Evolutionary conservation across 2,113 vertebrate species (phyloP), one percentile per base, ranked within the genome.

Genomic region (Ceyx margarethae): DNA sequence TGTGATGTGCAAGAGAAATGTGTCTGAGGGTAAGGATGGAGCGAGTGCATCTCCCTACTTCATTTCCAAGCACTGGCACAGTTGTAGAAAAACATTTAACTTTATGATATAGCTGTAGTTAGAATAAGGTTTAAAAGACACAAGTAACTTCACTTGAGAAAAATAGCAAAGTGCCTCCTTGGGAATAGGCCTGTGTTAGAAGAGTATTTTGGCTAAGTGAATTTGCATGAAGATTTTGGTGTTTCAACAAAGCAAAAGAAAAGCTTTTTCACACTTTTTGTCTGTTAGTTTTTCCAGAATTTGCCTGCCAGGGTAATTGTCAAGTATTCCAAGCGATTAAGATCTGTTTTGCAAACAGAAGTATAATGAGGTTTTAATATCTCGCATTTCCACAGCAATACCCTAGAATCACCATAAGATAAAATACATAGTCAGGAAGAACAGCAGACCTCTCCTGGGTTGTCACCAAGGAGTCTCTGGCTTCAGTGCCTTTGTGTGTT

Each of bases 281-380:
- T 73, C 86, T 79, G 89, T 76, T 85, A 66, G 42, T 76, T 94
- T 93, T 79, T 76, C 58, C 58, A 88, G 83, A 89, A 92, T 91
- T 89, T 94, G 86, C 89, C 81, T 93, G 89, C 89, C 83, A 87
- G 89, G 19, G 86, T 90, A 84, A 92, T 89, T 81, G 77, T 89
- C 78, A 61, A 37, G 65, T 43, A 86, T 37, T 28, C 45, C 0
- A 5, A 81, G n/a, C 0, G 13, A 93, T 80, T 80, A 75, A 78
- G 88, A 90, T 86, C 85, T 88, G 83, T 90, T 95, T 96, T 92
- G 92, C 89, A 90, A 94, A 93, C 83, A 92, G 37, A 87, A 93
- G 16, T 85, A 87, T 81, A 92, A 92, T 74, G 91, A 96, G 85
- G 22, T 85, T 94, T 89, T 84, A 93, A 89, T 93, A 91, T 87